Base-by-base conservation (phyloP, 2,113 vertebrate species). In the Chloroceryle aenea region DNA sequence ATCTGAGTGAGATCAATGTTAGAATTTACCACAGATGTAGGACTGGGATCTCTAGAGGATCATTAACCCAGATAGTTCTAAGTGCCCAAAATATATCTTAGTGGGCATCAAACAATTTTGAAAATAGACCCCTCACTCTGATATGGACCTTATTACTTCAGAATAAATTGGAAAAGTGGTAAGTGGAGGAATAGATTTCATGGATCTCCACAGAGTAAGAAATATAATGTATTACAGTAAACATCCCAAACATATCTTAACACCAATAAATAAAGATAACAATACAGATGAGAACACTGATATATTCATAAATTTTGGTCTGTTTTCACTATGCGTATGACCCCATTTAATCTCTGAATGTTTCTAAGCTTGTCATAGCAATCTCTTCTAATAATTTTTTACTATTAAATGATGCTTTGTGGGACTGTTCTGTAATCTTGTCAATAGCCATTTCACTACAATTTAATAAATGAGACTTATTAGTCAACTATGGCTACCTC, bases 221-320 rank as follows among this genome's bases (percentile, higher is more conserved):
- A 92, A 61, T 77, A 66, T 20, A 48, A 43, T 38, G 26, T 42
- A 13, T 52, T 92, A 85, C n/a, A 67, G 59, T 59, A 84, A 90
- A 75, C 30, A 83, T 36, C 7, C 20, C 40, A 52, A 87, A 68
- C 3, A 38, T 69, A 36, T 29, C 85, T 89, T 74, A 87, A 78
- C 17, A 72, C 6, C 14, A 83, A 90, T 75, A 92, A 88, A 92
- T 83, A 90, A 82, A 85, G 32, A 68, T 47, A 93, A 77, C 13
- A 67, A 8, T 48, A 61, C 7, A 75, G 42, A 92, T 29, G 5
- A 84, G 21, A 43, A 30, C 14, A 75, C 7, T 86, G 79, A 93
- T 73, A 73, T 69, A 74, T 56, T 85, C 13, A 89, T 87, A 85
- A 82, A 82, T 95, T 91, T 55, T 91, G 11, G 66, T 61, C 32